phyloP scores from a whole-genome alignment of 1,140 invertebrate genomes.

The Alviniconcha marisindica region DNA sequence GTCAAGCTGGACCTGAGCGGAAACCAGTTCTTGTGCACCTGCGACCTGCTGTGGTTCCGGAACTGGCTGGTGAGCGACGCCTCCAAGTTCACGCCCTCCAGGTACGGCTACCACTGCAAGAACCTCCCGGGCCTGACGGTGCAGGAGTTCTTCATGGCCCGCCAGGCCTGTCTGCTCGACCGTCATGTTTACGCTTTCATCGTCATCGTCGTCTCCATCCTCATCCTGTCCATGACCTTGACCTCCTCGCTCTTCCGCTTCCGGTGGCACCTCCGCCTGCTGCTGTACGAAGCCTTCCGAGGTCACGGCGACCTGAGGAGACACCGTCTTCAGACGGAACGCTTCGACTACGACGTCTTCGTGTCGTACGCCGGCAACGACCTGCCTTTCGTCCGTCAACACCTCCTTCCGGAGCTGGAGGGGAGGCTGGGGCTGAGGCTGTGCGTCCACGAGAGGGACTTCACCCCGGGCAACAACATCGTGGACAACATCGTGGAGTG shows the following conservation, averaged over 20 bases:
- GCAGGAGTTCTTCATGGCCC: background rate
- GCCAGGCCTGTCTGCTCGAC: conserved; percentile 20
- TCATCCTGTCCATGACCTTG: background rate
- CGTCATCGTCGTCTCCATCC: background rate
- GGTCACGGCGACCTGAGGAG: background rate
- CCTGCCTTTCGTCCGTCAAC: conserved; percentile 68
- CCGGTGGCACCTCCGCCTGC: conserved; percentile 11
- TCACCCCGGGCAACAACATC: conserved; percentile 52
- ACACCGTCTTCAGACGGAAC: background rate
- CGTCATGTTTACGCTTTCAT: background rate
- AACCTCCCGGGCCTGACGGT: background rate
- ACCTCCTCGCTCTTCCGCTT: background rate
- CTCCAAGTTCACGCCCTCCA: background rate
- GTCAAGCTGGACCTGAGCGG: background rate
- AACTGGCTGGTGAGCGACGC: conserved; percentile 36
- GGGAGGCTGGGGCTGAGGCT: conserved; percentile 39
- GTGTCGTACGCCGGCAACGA: conserved; percentile 2
- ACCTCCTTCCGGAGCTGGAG: conserved; percentile 57
- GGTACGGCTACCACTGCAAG: background rate
- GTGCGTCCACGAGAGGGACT: conserved; percentile 66
- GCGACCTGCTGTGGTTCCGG: conserved; percentile 37
- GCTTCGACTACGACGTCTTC: conserved; percentile 48
- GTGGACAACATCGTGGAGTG: conserved; percentile 56
- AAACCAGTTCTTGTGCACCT: conserved; percentile 37
- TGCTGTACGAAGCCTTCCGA: conserved; percentile 23